Conservation (phyloP, 1,140 invertebrate genomes). For the Drosophila sechellia region DNA sequence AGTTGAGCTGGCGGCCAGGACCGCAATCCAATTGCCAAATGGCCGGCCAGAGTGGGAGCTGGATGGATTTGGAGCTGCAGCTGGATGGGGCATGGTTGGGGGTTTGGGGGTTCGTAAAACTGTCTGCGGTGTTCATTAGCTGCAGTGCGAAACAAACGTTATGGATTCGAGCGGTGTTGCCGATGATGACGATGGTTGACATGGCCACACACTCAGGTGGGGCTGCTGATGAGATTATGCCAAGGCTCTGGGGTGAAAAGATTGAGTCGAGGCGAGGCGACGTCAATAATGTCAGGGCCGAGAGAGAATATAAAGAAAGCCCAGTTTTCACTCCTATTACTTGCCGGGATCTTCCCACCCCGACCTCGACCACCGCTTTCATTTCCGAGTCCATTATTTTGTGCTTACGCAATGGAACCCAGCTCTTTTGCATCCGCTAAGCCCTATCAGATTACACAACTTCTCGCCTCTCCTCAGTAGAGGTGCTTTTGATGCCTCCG, state of each 20-base stretch:
- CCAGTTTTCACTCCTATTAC: neutral
- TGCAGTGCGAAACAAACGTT: slow-evolving; percentile 46
- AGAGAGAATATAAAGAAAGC: neutral
- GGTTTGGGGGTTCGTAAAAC: slow-evolving; percentile 17
- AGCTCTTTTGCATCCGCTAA: slow-evolving; percentile 35
- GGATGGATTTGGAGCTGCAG: slow-evolving; percentile 7
- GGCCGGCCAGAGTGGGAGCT: slow-evolving; percentile 30
- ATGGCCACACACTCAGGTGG: slow-evolving; percentile 22
- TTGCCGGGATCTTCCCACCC: slow-evolving; percentile 19
- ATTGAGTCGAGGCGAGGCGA: neutral
- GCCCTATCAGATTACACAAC: slow-evolving; percentile 69
- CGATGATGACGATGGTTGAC: slow-evolving; percentile 25
- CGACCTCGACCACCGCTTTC: slow-evolving; percentile 20
- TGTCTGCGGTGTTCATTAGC: slow-evolving; percentile 71
- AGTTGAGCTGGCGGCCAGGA: slow-evolving; percentile 69
- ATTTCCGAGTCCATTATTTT: slow-evolving; percentile 55
- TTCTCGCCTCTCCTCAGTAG: slow-evolving; percentile 68
- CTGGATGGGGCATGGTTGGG: neutral
- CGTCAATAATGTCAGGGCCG: neutral
- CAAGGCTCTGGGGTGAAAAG: neutral
- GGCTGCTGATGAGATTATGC: slow-evolving; percentile 36
- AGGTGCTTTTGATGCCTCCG: slow-evolving; percentile 41
- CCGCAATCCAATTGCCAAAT: slow-evolving; percentile 77
- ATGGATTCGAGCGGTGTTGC: slow-evolving; percentile 27
- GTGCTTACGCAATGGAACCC: slow-evolving; percentile 51